Evolutionary conservation across 1,140 invertebrate genomes (phyloP).

Genomic region (Hyposmocoma kahamanoa): DNA sequence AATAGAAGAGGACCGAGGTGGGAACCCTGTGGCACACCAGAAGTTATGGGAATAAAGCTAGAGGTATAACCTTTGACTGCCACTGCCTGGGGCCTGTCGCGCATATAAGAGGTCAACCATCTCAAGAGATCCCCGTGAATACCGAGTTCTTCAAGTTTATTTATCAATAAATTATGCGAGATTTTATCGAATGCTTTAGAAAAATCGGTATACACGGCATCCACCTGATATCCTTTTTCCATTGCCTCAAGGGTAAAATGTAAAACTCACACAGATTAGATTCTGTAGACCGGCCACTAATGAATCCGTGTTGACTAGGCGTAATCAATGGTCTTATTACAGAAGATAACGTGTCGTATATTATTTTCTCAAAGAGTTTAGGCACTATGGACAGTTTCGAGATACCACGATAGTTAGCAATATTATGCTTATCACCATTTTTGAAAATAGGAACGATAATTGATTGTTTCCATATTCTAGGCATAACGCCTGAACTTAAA

Average conservation of each 20-base stretch:
- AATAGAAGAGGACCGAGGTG: no score
- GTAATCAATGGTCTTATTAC: slow-evolving; percentile 1
- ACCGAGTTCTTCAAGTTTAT: slow-evolving; percentile 3
- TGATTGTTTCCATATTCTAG: slow-evolving; percentile 1
- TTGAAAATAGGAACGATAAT: slow-evolving; percentile 7
- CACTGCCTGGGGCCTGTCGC: no score
- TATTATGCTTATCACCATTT: slow-evolving; percentile 7
- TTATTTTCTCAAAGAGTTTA: slow-evolving; percentile 13
- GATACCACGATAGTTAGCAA: slow-evolving; percentile 6
- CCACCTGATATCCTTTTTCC: slow-evolving; percentile 4
- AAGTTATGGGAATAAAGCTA: no score
- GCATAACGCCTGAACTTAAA: neutral
- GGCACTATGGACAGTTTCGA: slow-evolving; percentile 2
- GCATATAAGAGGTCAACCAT: neutral
- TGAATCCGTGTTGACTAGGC: slow-evolving; percentile 5
- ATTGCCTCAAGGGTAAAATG: neutral
- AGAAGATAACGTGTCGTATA: slow-evolving; percentile 7
- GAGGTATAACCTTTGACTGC: no score
- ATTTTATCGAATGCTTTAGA: slow-evolving; percentile 9
- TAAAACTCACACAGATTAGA: slow-evolving; percentile 7
- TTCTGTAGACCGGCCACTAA: slow-evolving; percentile 3
- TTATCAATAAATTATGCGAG: slow-evolving; percentile 5
- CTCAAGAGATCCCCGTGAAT: neutral
- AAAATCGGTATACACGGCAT: no score
- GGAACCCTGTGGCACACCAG: no score